A percentile compares a stretch with the other conserved stretches of the same genome.
phyloP scores from a whole-genome alignment of 2,797 vertebrate genomes.

The Silurus lanzhouensis region DNA sequence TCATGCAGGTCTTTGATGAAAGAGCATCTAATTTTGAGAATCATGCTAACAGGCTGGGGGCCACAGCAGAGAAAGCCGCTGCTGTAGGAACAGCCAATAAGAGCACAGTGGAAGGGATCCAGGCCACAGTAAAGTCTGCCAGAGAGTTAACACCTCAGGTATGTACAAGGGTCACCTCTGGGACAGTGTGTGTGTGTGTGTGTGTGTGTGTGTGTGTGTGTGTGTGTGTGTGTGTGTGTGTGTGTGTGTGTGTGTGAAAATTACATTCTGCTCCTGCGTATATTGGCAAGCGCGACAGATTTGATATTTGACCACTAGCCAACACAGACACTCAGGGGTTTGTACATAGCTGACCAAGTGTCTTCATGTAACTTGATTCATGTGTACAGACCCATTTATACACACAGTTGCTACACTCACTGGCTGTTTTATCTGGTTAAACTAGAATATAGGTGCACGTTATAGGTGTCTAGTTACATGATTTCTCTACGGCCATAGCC shows the following conservation, averaged over 20 bases:
- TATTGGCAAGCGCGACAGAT: not conserved
- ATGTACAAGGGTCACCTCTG: conserved; percentile 19
- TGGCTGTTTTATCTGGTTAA: conserved; percentile 16
- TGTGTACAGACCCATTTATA: conserved; percentile 20
- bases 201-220: conserved; percentile 23
- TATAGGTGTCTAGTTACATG: not conserved
- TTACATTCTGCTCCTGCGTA: conserved; percentile 26
- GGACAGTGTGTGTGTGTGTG: conserved; percentile 16
- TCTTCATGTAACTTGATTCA: conserved; percentile 4
- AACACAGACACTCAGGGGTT: conserved; percentile 3
- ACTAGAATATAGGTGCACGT: not conserved
- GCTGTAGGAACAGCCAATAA: conserved; percentile 97
- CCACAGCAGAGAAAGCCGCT: conserved; percentile 95
- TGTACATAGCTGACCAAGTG: conserved; percentile 18
- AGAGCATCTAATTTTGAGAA: conserved; percentile 94
- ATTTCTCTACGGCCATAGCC: not conserved
- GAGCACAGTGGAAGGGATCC: conserved; percentile 92
- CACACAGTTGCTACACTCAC: conserved; percentile 24
- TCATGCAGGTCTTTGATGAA: conserved; percentile 89
- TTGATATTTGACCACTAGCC: conserved; percentile 1
- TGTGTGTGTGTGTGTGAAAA: not conserved
- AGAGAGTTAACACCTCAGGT: conserved; percentile 97
- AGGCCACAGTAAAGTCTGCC: conserved; percentile 91
- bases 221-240: conserved; percentile 23
- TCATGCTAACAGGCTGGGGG: conserved; percentile 87